Evolutionary conservation across 2,113 vertebrate genomes (phyloP).

Genomic region (Sylvilagus bachmani): DNA sequence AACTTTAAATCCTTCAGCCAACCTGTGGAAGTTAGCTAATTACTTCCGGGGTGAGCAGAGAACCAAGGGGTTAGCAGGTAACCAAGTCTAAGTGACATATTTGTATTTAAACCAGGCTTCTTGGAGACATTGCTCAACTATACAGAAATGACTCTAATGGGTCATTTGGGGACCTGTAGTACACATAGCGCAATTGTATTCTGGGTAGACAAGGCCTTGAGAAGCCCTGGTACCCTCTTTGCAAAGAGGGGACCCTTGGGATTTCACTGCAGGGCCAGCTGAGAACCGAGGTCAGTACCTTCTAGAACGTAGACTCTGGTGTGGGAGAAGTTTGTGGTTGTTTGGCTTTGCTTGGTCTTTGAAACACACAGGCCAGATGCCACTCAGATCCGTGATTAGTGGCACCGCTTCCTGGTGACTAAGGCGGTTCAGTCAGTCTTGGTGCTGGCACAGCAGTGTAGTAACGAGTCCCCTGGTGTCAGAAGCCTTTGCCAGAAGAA

Average conservation of each 20-base stretch:
- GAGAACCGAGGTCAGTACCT: background rate
- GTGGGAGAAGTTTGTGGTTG: conserved; percentile 29
- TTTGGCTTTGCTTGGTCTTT: conserved; percentile 69
- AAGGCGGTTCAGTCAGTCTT: conserved; percentile 81
- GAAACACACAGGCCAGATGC: conserved; percentile 69
- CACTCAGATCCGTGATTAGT: conserved; percentile 77
- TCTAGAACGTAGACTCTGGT: conserved; percentile 62
- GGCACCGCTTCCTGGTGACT: conserved; percentile 84
- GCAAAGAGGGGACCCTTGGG: background rate
- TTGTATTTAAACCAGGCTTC: conserved; percentile 23
- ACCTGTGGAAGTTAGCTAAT: background rate
- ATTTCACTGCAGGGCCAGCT: background rate
- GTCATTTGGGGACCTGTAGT: background rate
- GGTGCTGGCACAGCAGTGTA: conserved; percentile 63
- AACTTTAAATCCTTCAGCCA: background rate
- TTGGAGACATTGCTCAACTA: background rate
- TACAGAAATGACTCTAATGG: background rate
- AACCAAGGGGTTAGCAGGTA: background rate
- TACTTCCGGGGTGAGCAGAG: background rate
- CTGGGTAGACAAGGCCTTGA: background rate
- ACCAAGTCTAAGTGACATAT: background rate
- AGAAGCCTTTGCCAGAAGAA: conserved; percentile 84
- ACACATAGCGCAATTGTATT: background rate
- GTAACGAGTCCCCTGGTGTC: conserved; percentile 78
- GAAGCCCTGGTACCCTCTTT: background rate